A percentile compares a stretch with the other conserved stretches of the same genome.
Evolutionary conservation across 2,888 invertebrate species (phyloP).

Genomic region (Drosophila ezoana): DNA sequence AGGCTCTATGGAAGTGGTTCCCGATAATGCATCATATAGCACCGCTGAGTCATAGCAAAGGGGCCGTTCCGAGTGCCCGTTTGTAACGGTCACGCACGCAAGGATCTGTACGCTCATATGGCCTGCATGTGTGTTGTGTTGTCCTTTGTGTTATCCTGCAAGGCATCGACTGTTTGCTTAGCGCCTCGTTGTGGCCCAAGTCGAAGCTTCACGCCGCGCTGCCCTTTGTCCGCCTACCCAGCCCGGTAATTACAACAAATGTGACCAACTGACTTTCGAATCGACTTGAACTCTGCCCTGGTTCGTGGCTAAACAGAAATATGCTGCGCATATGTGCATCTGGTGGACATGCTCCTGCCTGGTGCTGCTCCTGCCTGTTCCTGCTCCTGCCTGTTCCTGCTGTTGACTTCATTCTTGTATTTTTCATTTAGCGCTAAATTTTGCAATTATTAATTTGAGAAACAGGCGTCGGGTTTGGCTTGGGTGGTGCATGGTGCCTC

Average conservation of each 20-base stretch:
- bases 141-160: conserved; percentile 31
- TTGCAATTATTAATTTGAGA: conserved; percentile 73
- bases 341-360: conserved; percentile 10
- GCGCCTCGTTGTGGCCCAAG: conserved; percentile 17
- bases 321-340: conserved; percentile 62
- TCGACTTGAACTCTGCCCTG: conserved; percentile 20
- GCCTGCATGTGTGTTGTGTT: conserved; percentile 53
- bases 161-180: conserved; percentile 41
- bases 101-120: conserved; percentile 60
- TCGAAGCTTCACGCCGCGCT: conserved; percentile 67
- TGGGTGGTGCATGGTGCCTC: conserved; percentile 25
- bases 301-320: conserved; percentile 38
- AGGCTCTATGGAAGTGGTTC: background rate
- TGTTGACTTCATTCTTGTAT: conserved; percentile 5
- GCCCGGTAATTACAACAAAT: conserved; percentile 49
- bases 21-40: conserved; percentile 55
- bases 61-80: conserved; percentile 12
- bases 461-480: conserved; percentile 51
- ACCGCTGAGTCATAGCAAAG: conserved; percentile 57
- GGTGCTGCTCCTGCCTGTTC: conserved; percentile 1
- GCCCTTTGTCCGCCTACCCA: conserved; percentile 48
- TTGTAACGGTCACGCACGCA: conserved; percentile 76
- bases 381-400: background rate
- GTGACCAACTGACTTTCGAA: conserved; percentile 66
- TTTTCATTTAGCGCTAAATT: conserved; percentile 62